Evolutionary conservation across 2,113 vertebrate genomes (phyloP), one percentile per base, ranked within the genome.

Genomic region (Sigmodon hispidus): DNA sequence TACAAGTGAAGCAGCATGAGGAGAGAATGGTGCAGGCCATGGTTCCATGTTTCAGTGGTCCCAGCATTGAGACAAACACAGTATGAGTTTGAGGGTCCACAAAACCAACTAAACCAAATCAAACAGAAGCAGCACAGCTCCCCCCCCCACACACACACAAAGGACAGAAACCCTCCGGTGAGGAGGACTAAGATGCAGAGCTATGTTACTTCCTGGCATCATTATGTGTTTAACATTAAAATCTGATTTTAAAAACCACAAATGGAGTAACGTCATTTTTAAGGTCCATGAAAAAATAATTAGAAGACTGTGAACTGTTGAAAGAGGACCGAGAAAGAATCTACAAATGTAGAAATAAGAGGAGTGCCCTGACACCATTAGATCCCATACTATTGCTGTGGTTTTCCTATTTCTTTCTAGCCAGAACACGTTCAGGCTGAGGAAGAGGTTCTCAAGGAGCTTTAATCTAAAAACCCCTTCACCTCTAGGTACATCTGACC

Each of bases 191-290:
- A 75, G 84, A 73, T 50, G 67, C 52, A 65, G 3, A 52, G 69
- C 63, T 80, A 16, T 22, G 52, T 57, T 59, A 77, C 95, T 90
- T 55, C 26, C 40, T 92, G 63, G n/a, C 24, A 93, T 61, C 63
- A 80, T 36, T 67, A 50, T 43, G 63, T 3, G 34, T 67, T 81
- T 88, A 86, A 94, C 76, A 94, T 40, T 94, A 94, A 92, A 89
- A 81, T 94, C 13, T 96, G 69, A 86, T 73, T 94, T 57, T 43
- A 16, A 69, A 48, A 55, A 81, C 87, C 16, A n/a, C 22, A 89
- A 50, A 87, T 61, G 52, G 11, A 52, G 84, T 81, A 0, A 93
- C 89, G n/a, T 92, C 29, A 94, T 89, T 93, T 77, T 59, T 11
- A 92, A 94, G 69, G 34, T 36, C 21, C 90, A 65, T 3, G 87